A percentile compares a stretch with the other conserved stretches of the same genome.
phyloP scores from a whole-genome alignment of 2,797 vertebrate genomes.

The Anguilla obscura region DNA sequence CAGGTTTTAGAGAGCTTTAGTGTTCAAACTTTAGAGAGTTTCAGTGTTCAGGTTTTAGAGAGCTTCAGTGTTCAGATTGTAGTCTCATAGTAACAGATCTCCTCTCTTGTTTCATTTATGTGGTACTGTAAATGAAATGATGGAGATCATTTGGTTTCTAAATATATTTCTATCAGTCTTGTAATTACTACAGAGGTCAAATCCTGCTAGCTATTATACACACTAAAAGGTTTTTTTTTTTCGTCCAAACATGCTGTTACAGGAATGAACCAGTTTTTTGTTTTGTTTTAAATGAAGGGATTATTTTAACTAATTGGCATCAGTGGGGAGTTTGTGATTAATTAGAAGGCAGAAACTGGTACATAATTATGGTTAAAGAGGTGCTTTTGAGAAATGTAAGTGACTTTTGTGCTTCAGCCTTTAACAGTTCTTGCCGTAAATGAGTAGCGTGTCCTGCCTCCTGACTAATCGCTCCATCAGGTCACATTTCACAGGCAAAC shows the following conservation, averaged over 20 bases:
- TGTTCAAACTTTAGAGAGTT: background rate
- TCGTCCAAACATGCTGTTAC: background rate
- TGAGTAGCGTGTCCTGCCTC: conserved; percentile 47
- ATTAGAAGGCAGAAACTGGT: background rate
- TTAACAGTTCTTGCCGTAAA: conserved; percentile 56
- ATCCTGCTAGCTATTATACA: background rate
- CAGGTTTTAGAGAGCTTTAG: background rate
- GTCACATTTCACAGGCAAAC: conserved; percentile 50
- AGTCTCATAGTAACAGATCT: background rate
- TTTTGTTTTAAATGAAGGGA: conserved; percentile 2
- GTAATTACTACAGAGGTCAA: background rate
- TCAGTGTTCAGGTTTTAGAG: background rate
- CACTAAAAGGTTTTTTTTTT: background rate
- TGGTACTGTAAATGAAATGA: background rate
- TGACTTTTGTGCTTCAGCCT: background rate
- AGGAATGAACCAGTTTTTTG: background rate
- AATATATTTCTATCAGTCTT: background rate
- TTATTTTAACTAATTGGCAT: background rate
- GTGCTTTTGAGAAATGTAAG: background rate
- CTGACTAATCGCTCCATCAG: conserved; percentile 43
- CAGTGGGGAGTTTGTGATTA: background rate
- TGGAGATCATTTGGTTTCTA: background rate
- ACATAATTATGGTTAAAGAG: background rate
- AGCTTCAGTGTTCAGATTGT: background rate
- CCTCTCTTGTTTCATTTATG: background rate